Percentiles rank a stretch among this genome's conserved stretches.
These are phyloP conservation scores for Diglossa cyanea DNA, from an alignment of 2,797 vertebrate genomes.

Conservation along the genomic window DNA sequence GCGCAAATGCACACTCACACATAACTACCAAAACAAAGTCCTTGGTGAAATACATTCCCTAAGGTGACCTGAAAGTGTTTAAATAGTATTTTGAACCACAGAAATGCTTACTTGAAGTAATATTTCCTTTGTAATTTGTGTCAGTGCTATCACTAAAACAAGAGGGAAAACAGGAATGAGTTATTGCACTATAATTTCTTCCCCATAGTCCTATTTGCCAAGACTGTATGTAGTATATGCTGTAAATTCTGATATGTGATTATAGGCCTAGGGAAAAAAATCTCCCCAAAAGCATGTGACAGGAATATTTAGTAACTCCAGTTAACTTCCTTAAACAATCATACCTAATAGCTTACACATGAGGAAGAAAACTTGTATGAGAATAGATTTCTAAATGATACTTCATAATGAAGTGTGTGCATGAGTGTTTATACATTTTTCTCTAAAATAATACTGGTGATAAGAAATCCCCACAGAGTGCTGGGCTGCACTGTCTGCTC, in stretches of 20 bases:
- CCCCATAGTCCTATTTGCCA: not conserved
- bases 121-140: not conserved
- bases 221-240: not conserved
- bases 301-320: not conserved
- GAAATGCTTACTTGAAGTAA: not conserved
- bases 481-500: not conserved
- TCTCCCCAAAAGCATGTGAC: not conserved
- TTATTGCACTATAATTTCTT: not conserved
- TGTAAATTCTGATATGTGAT: not conserved
- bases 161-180: not conserved
- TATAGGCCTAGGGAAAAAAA: not conserved
- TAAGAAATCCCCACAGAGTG: not conserved
- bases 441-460: not conserved
- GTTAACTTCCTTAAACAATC: not conserved
- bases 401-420: not conserved
- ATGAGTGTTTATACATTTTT: not conserved
- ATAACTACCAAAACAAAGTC: not conserved
- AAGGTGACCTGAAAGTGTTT: not conserved
- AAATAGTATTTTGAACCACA: not conserved
- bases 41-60: not conserved
- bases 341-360: not conserved
- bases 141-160: not conserved
- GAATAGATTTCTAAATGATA: not conserved
- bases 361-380: not conserved
- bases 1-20: not conserved